These are phyloP conservation scores for Ips typographus DNA, from an alignment of 1,140 invertebrate species.

Conservation along the genomic window DNA sequence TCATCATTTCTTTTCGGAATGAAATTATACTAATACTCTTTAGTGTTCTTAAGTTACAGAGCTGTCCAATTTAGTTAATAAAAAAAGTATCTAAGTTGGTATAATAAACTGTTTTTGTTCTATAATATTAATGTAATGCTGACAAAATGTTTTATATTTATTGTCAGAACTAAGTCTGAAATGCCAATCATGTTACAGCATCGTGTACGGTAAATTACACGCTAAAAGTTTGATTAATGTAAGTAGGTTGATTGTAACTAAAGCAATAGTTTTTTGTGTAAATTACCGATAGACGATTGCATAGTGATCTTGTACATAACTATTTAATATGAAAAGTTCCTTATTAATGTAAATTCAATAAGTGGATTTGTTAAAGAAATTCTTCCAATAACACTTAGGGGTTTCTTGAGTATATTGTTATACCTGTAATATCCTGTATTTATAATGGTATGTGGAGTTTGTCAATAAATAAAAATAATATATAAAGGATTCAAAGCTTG, in stretches of 20 bases:
- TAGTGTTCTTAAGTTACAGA: too few relatives aligned
- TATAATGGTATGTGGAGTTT: slow-evolving; percentile 30
- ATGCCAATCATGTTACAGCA: not conserved
- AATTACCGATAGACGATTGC: slow-evolving; percentile 7
- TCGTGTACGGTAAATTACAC: not conserved
- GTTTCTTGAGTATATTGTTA: slow-evolving; percentile 27
- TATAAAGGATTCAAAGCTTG: too few relatives aligned
- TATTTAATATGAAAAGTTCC: slow-evolving; percentile 27
- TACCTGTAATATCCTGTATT: slow-evolving; percentile 19
- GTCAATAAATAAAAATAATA: slow-evolving; percentile 27
- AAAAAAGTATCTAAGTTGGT: too few relatives aligned
- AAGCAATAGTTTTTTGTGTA: not conserved
- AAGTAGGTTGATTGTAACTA: not conserved
- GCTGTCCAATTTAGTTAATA: too few relatives aligned
- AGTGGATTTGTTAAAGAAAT: slow-evolving; percentile 13
- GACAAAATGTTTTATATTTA: not conserved
- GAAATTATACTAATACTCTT: too few relatives aligned
- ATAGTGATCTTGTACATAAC: not conserved
- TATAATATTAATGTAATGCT: not conserved
- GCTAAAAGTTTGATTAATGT: slow-evolving; percentile 12
- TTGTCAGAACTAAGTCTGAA: not conserved
- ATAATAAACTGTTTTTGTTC: too few relatives aligned
- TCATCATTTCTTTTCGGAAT: too few relatives aligned
- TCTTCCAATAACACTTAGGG: slow-evolving; percentile 16
- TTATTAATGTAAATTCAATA: slow-evolving; percentile 24